Evolutionary conservation across 2,797 vertebrate genomes (phyloP), one percentile per base, ranked within the genome.

Genomic region (Picus viridis): DNA sequence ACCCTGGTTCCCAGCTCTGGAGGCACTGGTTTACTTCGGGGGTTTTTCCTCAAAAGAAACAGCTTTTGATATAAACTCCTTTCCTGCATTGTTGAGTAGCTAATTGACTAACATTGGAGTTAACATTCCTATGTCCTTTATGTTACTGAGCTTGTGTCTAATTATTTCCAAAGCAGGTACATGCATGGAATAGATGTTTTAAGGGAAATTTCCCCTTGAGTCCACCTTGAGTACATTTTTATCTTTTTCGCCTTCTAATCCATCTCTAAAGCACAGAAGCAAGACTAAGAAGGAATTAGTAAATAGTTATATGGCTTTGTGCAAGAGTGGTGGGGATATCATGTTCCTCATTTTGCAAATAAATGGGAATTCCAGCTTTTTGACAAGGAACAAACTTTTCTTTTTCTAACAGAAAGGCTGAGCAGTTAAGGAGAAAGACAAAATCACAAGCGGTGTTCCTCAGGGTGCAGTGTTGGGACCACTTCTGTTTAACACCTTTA

Each of bases 201-300:
- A 20, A 59, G 34, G 24, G 1, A 2, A 83, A n/a, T 41, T 67
- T 85, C 86, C 94, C 79, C 73, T 51, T 26, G 73, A 76, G 85
- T 58, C 61, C n/a, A 43, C 39, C 70, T 71, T 75, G 59, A 86
- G 59, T 88, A 92, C 64, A 26, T 93, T 94, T 95, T 92, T 89
- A 88, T 92, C 70, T 93, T 88, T 92, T 73, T 12, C 69, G 56
- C 59, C 32, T 94, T 94, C 92, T 86, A 92, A 94, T 94, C 92
- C 77, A 56, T 67, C 45, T 89, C 59, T 83, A 64, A 83, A 93
- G 73, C 17, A 83, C 32, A 76, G 67, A 81, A 94, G 67, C 15
- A 79, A 61, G 64, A 71, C 71, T 94, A 79, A 88, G 73, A 83
- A 29, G 61, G 90, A 92, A 93, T 94, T 95, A 94, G 68, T 94